phyloP scores from a whole-genome alignment of 2,797 vertebrate genomes.

The Brachyrhaphis roseni region DNA sequence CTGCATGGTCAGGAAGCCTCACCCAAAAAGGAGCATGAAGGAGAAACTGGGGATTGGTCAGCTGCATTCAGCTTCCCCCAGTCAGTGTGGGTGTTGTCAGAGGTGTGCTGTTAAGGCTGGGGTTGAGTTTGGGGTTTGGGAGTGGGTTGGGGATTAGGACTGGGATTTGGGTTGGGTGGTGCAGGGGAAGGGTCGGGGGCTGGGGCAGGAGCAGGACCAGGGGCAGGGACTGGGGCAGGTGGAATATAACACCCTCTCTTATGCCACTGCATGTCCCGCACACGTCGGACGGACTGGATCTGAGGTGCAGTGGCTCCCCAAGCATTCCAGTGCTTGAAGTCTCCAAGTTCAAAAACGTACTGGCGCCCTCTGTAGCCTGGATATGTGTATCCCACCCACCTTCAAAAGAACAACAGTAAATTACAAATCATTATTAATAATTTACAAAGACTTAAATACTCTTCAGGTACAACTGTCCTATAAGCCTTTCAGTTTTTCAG shows the following conservation, averaged over 20 bases:
- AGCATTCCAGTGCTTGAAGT: conserved; percentile 94
- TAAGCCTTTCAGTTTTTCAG: neutral
- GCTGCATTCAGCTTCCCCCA: conserved; percentile 56
- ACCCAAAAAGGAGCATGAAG: conserved; percentile 35
- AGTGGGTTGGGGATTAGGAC: conserved; percentile 37
- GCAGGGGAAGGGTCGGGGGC: conserved; percentile 29
- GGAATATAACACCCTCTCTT: conserved; percentile 84
- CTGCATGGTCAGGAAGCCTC: conserved; percentile 39
- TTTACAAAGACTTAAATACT: neutral
- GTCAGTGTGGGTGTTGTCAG: conserved; percentile 40
- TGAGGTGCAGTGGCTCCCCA: conserved; percentile 90
- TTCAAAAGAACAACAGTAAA: conserved; percentile 51
- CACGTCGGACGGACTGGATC: conserved; percentile 91
- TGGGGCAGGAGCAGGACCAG: conserved; percentile 26
- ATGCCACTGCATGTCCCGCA: conserved; percentile 96
- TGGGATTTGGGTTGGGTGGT: conserved; percentile 30
- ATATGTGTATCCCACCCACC: conserved; percentile 94
- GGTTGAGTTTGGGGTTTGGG: conserved; percentile 54
- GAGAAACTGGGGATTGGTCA: conserved; percentile 30
- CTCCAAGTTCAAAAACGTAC: conserved; percentile 90
- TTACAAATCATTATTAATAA: neutral
- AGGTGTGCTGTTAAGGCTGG: conserved; percentile 49
- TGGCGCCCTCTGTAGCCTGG: conserved; percentile 92
- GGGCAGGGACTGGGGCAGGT: conserved; percentile 37
- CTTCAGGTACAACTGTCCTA: neutral